Evolutionary conservation across 2,888 invertebrate species (phyloP).

Genomic region (Oegoconia quadripuncta): DNA sequence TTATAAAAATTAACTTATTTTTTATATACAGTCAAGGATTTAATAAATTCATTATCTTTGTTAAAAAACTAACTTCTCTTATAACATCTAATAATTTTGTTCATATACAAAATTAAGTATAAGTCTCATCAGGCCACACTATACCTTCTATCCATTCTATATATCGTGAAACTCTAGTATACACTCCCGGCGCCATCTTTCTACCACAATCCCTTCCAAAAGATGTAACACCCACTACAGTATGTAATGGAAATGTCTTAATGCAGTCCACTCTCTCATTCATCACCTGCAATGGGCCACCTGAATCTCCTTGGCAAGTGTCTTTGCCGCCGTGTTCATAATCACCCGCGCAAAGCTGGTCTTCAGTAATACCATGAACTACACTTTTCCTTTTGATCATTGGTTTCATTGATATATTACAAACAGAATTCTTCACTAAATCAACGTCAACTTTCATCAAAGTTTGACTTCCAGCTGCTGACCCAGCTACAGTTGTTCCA

Average conservation of each 20-base stretch:
- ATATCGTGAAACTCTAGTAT: slow-evolving; percentile 66
- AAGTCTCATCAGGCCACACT: slow-evolving; percentile 58
- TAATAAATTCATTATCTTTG: too few relatives aligned
- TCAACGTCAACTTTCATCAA: slow-evolving; percentile 72
- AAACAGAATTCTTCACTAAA: slow-evolving; percentile 41
- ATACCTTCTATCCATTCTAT: slow-evolving; percentile 71
- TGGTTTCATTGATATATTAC: slow-evolving; percentile 60
- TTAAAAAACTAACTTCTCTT: too few relatives aligned
- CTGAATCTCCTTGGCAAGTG: slow-evolving; percentile 73
- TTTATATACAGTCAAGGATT: too few relatives aligned
- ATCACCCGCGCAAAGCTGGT: slow-evolving; percentile 70
- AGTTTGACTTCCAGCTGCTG: slow-evolving; percentile 56
- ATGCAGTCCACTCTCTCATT: slow-evolving; percentile 57
- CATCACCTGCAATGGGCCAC: slow-evolving; percentile 67
- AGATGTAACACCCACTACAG: slow-evolving; percentile 71
- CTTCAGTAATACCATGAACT: slow-evolving; percentile 47
- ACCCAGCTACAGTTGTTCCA: slow-evolving; percentile 75
- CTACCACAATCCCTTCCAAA: slow-evolving; percentile 76
- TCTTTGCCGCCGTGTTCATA: slow-evolving; percentile 64
- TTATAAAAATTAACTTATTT: too few relatives aligned
- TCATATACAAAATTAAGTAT: neutral
- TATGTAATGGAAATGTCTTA: slow-evolving; percentile 59
- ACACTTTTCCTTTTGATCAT: slow-evolving; percentile 56
- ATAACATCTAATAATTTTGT: neutral
- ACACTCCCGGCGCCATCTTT: slow-evolving; percentile 72